Evolutionary conservation across 1,140 invertebrate species (phyloP), one percentile per base, ranked within the genome.

Genomic region (Zophobas atratus): DNA sequence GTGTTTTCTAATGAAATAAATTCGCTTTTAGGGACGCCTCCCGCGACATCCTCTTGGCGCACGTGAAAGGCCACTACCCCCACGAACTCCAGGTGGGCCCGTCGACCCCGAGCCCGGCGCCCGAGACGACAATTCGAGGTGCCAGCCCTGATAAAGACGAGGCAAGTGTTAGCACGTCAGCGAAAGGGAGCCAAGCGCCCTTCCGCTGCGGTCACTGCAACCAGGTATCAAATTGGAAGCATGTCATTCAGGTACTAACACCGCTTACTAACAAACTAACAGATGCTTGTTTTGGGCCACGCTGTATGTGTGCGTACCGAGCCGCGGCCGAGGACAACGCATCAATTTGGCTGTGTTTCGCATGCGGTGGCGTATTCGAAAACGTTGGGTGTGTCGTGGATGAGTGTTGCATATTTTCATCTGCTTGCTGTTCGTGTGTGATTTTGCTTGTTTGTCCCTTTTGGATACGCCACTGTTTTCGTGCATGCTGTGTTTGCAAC

Each of bases 221-320:
- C 85, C 92, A 93, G 87, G 87, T 92, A 82, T 93, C 92, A 75
- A 93, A 93, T 87, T 94, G 93, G 93, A 93, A 93, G 89, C 92
- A 94, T 89, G 92, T 94, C 81, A 93, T 94, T 87, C 92, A 93
- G 91, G 92, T 93, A 88, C 84, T 87, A 87, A 87, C 86, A 81
- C 73, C 77, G 73, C 48, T 80, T 83, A 84, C 83, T 84, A 84
- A 84, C 83, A 43, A 46, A 74, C 55, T 74, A 74, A 74, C 51
- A 57, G 1, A 51, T 43, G 38, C 0, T 38, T 60, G 6, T 60
- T 67, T 67, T 43, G 8, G n/a, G 41, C 60, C 35, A 46, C 43
- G 3, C 43, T 8, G 43, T 46, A 46, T 1, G 32, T 20, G 20
- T 20, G 6, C 33, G 34, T 56, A 34, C 6, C 8, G 33, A 35